Evolutionary conservation across 1,140 invertebrate species (phyloP).

Genomic region (Ceratina calcarata): DNA sequence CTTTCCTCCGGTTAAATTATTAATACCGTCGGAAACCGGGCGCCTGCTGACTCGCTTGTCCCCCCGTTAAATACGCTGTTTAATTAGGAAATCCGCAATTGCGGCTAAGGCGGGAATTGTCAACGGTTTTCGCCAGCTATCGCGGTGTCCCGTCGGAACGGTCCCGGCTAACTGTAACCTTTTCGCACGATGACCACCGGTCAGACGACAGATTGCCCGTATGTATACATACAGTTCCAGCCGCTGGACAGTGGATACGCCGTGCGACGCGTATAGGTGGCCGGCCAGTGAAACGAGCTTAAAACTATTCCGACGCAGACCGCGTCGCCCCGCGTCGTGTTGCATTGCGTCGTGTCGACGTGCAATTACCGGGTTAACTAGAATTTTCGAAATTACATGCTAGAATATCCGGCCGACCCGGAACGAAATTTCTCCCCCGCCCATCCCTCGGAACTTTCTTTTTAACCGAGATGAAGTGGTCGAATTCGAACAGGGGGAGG

Average conservation of each 20-base stretch:
- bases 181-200: constrained; percentile 40
- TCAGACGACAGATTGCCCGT: constrained; percentile 40
- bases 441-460: neutral
- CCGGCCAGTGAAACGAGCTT: constrained; percentile 42
- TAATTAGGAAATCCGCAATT: constrained; percentile 74
- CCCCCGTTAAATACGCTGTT: constrained; percentile 66
- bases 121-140: constrained; percentile 38
- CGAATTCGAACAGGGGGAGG: too few relatives aligned
- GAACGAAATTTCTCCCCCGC: constrained; percentile 25
- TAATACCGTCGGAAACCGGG: constrained; percentile 61
- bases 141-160: neutral
- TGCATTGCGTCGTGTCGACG: constrained; percentile 28
- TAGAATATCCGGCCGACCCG: constrained; percentile 3
- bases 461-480: too few relatives aligned
- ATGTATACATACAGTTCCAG: neutral
- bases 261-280: neutral
- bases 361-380: constrained; percentile 44
- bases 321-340: neutral
- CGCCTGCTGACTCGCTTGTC: constrained; percentile 63
- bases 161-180: neutral
- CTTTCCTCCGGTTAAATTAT: constrained; percentile 65
- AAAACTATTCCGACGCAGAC: constrained; percentile 53
- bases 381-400: constrained; percentile 52
- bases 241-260: too few relatives aligned
- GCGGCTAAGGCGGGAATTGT: constrained; percentile 64